A percentile compares a stretch with the other conserved stretches of the same genome.
These are phyloP conservation scores for Triplophysa rosa DNA, from an alignment of 2,113 vertebrate genomes.

Conservation along the genomic window DNA sequence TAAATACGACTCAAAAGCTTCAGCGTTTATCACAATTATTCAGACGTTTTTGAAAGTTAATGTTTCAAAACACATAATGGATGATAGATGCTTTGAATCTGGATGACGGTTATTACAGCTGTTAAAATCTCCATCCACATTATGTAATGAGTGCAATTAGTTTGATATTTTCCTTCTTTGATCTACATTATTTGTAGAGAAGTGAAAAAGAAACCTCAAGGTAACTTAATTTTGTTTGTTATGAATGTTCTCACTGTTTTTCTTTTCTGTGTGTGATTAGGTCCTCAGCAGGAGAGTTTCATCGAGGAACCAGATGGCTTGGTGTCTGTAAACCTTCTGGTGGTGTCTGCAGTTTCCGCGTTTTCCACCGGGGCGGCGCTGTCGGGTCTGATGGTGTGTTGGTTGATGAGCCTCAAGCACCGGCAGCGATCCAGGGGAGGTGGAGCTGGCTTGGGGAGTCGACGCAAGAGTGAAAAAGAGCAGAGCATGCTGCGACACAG, in stretches of 20 bases:
- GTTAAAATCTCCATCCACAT: conserved; percentile 76
- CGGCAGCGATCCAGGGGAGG: conserved; percentile 70
- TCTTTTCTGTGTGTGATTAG: conserved; percentile 57
- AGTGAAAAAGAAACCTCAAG: conserved; percentile 36
- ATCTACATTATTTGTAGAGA: conserved; percentile 51
- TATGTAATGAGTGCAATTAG: conserved; percentile 75
- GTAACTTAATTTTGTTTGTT: conserved; percentile 43
- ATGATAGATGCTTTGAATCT: conserved; percentile 68
- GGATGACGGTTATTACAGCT: conserved; percentile 70
- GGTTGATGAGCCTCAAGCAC: conserved; percentile 90
- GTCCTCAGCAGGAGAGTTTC: conserved; percentile 86
- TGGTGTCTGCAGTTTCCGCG: conserved; percentile 90
- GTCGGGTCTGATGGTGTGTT: conserved; percentile 91
- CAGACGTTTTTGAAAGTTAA: conserved; percentile 59
- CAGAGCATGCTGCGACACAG: conserved; percentile 83
- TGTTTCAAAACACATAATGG: conserved; percentile 63
- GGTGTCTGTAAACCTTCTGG: conserved; percentile 92
- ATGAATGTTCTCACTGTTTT: conserved; percentile 32
- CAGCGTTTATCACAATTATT: conserved; percentile 53
- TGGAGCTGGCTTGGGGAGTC: conserved; percentile 66
- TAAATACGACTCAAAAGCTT: conserved; percentile 40
- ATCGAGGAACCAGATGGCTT: conserved; percentile 87
- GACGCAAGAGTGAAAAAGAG: conserved; percentile 88
- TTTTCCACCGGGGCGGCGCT: conserved; percentile 91
- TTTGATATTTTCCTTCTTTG: conserved; percentile 59